These are phyloP conservation scores for Pterocles orientalis DNA, from an alignment of 2,113 vertebrate genomes.

Conservation along the genomic window DNA sequence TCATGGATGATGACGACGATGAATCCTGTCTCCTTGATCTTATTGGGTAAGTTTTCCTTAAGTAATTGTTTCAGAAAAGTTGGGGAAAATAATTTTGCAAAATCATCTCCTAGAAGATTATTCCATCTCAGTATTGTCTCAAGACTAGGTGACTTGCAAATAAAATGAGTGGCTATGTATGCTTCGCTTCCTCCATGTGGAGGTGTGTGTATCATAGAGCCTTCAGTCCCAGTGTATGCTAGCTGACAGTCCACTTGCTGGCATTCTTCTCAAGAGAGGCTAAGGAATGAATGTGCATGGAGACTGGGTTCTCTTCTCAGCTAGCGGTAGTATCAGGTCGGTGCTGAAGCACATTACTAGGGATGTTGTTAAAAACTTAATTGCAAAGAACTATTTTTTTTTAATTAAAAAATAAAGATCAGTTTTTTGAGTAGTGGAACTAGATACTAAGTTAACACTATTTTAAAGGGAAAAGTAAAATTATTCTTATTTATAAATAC, in stretches of 20 bases:
- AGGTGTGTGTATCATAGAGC: background rate
- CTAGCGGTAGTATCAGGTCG: background rate
- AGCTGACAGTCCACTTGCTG: background rate
- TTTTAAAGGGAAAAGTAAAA: background rate
- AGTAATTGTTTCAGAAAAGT: background rate
- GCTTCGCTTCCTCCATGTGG: background rate
- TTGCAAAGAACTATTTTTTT: background rate
- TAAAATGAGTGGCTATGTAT: background rate
- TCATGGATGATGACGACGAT: constrained; percentile 99
- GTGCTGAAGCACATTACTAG: background rate
- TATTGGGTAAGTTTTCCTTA: constrained; percentile 88
- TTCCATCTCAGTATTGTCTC: background rate
- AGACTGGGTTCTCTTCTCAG: background rate
- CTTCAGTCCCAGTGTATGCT: fast-evolving
- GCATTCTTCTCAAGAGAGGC: background rate
- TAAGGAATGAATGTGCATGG: background rate
- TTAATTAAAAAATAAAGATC: background rate
- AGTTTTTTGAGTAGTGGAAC: background rate
- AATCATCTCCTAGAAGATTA: background rate
- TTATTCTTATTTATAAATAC: background rate
- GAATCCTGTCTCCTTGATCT: constrained; percentile 99
- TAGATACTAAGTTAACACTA: background rate
- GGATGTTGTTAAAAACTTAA: background rate
- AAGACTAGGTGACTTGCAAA: background rate
- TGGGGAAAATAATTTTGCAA: background rate